Evolutionary conservation across 2,797 vertebrate genomes (phyloP).

Genomic region (Sphenodon punctatus): DNA sequence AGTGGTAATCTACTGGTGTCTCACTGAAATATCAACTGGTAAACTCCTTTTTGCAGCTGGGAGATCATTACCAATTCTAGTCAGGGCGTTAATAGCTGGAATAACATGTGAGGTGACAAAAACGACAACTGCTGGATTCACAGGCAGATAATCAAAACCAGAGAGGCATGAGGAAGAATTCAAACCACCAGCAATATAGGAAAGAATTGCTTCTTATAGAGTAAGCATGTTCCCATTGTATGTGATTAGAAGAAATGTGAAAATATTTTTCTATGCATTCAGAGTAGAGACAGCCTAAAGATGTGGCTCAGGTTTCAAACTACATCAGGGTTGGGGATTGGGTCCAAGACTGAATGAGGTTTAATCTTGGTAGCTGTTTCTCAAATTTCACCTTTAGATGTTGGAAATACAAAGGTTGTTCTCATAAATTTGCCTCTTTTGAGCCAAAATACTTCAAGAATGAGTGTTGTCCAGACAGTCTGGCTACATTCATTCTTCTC

Average conservation of each 20-base stretch:
- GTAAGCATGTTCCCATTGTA: background rate
- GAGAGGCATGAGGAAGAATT: no score
- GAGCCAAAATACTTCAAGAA: background rate
- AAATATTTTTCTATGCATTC: background rate
- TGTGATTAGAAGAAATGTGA: background rate
- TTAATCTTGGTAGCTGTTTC: background rate
- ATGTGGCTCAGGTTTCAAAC: fast-evolving
- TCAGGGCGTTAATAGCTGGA: background rate
- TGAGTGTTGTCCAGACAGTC: background rate
- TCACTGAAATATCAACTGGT: background rate
- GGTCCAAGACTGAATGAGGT: background rate
- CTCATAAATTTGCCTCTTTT: background rate
- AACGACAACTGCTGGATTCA: background rate
- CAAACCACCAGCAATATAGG: background rate
- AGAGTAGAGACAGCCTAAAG: background rate
- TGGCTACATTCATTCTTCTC: background rate
- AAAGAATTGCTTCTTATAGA: background rate
- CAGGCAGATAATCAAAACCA: background rate
- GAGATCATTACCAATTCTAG: background rate
- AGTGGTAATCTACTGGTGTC: background rate
- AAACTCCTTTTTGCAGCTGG: background rate
- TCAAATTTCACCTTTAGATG: background rate
- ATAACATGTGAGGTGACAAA: background rate
- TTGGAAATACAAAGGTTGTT: background rate
- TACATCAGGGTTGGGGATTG: background rate